Conservation (phyloP, 2,888 invertebrate species). For the Diaphora mendica region DNA sequence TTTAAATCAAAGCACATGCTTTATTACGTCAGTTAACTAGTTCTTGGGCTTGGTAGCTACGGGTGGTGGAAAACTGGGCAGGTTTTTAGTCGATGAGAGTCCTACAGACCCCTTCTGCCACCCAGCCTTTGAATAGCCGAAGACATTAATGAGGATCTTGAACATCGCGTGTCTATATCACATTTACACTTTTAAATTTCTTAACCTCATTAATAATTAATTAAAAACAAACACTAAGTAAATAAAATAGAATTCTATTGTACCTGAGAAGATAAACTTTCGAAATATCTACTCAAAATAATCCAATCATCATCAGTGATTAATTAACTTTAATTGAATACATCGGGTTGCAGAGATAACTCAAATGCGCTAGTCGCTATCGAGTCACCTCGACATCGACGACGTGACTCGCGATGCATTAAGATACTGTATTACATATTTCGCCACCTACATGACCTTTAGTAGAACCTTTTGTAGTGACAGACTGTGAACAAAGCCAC, state of each 20-base stretch:
- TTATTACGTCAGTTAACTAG: no score
- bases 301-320: slow-evolving; percentile 59
- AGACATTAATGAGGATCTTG: no score
- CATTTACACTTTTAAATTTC: not conserved
- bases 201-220: not conserved
- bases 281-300: slow-evolving; percentile 48
- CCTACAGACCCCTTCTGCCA: no score
- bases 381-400: slow-evolving; percentile 54
- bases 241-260: not conserved
- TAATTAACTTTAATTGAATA: slow-evolving; percentile 67
- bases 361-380: slow-evolving; percentile 45
- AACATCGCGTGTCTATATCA: not conserved
- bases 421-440: slow-evolving; percentile 76
- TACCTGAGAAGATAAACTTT: slow-evolving; percentile 43
- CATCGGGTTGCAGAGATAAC: slow-evolving; percentile 53
- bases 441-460: slow-evolving; percentile 68
- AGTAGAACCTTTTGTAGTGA: slow-evolving; percentile 34
- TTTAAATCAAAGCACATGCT: no score
- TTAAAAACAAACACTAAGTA: not conserved
- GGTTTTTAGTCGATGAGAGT: no score
- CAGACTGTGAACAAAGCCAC: slow-evolving; percentile 28
- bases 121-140: no score
- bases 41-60: no score
- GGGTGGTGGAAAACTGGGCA: no score
- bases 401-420: slow-evolving; percentile 76